A percentile compares a stretch with the other conserved stretches of the same genome.
These are phyloP conservation scores for Reticulitermes lucifugus DNA, from an alignment of 2,888 invertebrate species.

Conservation along the genomic window DNA sequence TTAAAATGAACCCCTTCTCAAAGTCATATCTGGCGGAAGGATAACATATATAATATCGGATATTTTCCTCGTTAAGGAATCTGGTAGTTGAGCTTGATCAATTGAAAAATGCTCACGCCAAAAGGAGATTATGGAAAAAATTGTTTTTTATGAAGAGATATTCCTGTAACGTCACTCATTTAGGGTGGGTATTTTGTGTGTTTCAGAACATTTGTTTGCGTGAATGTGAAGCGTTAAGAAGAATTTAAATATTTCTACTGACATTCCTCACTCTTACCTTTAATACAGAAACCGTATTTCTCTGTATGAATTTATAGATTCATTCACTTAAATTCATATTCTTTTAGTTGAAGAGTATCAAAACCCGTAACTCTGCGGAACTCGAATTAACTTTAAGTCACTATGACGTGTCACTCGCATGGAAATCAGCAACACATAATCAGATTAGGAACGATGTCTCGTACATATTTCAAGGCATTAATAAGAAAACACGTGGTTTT, in stretches of 20 bases:
- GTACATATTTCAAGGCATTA: no score
- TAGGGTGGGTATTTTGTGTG: neutral
- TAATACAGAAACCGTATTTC: neutral
- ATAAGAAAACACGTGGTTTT: no score
- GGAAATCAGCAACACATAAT: no score
- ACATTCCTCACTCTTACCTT: neutral
- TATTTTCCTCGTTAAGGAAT: neutral
- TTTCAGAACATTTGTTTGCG: neutral
- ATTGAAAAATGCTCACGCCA: neutral
- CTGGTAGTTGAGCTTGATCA: neutral
- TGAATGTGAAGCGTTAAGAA: neutral
- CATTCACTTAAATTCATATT: no score
- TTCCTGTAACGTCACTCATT: conserved; percentile 1
- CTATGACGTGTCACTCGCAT: no score
- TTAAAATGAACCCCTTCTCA: neutral
- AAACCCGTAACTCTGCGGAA: no score
- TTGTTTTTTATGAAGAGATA: neutral
- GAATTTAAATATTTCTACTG: neutral
- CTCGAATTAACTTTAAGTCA: no score
- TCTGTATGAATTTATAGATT: neutral
- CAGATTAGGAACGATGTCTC: no score
- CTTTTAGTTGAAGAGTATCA: no score
- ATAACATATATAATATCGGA: neutral
- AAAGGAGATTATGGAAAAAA: neutral
- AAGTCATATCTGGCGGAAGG: neutral